A percentile compares a stretch with the other conserved stretches of the same genome.
Conservation (phyloP, 1,140 invertebrate genomes). For the Brachionus sp. region DNA sequence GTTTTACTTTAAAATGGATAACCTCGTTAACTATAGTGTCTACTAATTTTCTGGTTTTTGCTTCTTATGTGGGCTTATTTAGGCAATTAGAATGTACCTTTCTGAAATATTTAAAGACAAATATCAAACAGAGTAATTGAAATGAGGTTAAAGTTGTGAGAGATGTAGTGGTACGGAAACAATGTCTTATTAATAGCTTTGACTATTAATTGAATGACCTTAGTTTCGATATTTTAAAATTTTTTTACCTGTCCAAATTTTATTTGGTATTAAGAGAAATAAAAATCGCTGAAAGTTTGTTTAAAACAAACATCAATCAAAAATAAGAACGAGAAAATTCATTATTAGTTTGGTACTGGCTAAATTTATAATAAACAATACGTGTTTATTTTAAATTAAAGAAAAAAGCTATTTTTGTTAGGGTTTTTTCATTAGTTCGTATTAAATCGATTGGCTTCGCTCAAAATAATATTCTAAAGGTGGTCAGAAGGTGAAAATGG, state of each 20-base stretch:
- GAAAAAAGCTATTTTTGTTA: background rate
- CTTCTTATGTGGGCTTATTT: background rate
- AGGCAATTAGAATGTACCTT: background rate
- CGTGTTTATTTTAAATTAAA: background rate
- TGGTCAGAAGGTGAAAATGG: background rate
- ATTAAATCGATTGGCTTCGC: background rate
- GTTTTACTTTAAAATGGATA: background rate
- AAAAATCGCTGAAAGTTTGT: background rate
- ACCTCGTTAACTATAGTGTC: background rate
- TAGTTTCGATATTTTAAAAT: background rate
- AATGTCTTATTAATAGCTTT: background rate
- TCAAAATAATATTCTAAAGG: background rate
- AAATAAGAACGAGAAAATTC: background rate
- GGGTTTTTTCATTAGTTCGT: background rate
- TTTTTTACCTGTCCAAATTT: background rate
- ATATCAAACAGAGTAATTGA: background rate
- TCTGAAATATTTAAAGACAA: background rate
- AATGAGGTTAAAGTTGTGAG: background rate
- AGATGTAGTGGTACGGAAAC: background rate
- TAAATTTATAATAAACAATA: constrained; percentile 3
- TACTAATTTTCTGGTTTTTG: background rate
- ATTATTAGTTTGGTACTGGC: background rate
- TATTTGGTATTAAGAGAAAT: background rate
- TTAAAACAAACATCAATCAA: background rate
- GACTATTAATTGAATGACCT: background rate